Conservation (phyloP, 2,113 vertebrate genomes). For the Barbus barbus region DNA sequence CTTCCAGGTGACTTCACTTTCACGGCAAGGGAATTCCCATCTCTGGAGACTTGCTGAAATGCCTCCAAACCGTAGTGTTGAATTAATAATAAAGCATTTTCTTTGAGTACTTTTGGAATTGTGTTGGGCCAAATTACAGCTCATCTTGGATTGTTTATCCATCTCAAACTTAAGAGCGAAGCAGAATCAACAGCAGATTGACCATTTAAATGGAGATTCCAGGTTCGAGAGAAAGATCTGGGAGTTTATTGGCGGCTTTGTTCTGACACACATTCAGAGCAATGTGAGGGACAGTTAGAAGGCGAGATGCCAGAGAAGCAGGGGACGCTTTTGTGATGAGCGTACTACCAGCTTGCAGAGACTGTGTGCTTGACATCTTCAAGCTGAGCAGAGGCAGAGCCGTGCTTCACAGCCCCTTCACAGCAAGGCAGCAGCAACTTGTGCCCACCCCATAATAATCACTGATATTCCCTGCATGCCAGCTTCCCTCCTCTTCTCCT, state of each 20-base stretch:
- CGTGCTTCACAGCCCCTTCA: constrained; percentile 33
- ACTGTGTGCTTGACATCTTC: constrained; percentile 64
- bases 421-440: constrained; percentile 53
- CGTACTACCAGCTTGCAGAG: constrained; percentile 43
- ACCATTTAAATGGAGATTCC: neutral
- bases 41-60: constrained; percentile 63
- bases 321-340: constrained; percentile 24
- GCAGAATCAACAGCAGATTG: neutral
- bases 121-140: neutral
- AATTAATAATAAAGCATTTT: constrained; percentile 72
- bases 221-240: neutral
- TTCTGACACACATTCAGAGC: constrained; percentile 58
- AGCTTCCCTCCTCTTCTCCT: constrained; percentile 45
- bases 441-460: constrained; percentile 68
- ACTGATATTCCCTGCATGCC: constrained; percentile 57
- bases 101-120: constrained; percentile 57
- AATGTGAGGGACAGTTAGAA: constrained; percentile 24
- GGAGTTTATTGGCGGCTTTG: constrained; percentile 45
- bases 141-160: neutral
- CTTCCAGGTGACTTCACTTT: constrained; percentile 73
- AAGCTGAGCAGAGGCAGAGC: constrained; percentile 61
- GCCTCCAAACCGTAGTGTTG: constrained; percentile 61
- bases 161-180: neutral
- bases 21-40: constrained; percentile 65
- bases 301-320: constrained; percentile 22